Evolutionary conservation across 2,113 vertebrate species (phyloP).

Genomic region (Dasyprocta punctata): DNA sequence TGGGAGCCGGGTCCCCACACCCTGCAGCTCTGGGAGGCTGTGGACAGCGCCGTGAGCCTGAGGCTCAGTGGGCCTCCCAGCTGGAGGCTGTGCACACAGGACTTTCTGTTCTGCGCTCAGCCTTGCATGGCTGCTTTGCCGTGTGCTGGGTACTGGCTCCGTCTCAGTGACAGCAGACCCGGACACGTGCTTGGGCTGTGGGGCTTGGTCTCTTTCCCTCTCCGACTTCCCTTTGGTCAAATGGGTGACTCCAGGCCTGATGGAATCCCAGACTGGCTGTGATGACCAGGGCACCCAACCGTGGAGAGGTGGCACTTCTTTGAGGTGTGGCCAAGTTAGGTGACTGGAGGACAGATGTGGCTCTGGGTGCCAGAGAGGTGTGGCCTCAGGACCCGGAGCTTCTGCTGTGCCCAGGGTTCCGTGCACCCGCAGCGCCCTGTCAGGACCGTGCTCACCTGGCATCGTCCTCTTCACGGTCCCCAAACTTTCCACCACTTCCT

Average conservation of each 20-base stretch:
- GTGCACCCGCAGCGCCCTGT: accelerated
- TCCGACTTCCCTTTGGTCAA: not conserved
- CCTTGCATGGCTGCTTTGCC: not conserved
- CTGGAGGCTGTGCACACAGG: not conserved
- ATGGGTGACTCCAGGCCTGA: not conserved
- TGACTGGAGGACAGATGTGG: not conserved
- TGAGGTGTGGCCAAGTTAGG: accelerated
- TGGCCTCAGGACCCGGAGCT: accelerated
- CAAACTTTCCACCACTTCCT: not conserved
- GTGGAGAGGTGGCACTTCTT: accelerated
- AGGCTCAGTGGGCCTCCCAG: not conserved
- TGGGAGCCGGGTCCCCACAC: not conserved
- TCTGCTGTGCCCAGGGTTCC: not conserved
- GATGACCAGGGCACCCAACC: not conserved
- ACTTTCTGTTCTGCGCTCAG: not conserved
- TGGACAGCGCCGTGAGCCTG: not conserved
- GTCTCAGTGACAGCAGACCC: not conserved
- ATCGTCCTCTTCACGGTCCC: accelerated
- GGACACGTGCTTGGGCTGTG: accelerated
- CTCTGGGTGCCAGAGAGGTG: not conserved
- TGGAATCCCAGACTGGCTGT: not conserved
- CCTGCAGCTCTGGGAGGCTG: not conserved
- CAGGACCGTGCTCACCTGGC: accelerated
- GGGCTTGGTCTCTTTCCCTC: not conserved
- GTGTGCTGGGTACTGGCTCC: not conserved